These are phyloP conservation scores for Cyphomyrus discorhynchus DNA, from an alignment of 2,113 vertebrate species.

Conservation along the genomic window DNA sequence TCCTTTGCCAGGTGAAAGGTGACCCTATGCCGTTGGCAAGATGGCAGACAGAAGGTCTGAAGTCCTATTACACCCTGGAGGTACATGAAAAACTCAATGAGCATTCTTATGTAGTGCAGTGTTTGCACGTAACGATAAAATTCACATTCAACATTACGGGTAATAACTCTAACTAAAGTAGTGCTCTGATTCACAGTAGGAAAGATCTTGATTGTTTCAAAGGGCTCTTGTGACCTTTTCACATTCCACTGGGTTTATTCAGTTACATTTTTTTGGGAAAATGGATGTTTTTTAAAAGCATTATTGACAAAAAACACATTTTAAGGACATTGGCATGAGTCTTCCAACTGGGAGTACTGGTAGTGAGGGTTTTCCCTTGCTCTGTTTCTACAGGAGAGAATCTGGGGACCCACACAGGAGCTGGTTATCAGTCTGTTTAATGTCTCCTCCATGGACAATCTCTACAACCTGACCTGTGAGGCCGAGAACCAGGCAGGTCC, in stretches of 20 bases:
- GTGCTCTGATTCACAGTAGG: not conserved
- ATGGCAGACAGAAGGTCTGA: conserved; percentile 53
- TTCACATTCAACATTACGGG: not conserved
- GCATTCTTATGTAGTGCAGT: not conserved
- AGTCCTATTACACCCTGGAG: conserved; percentile 44
- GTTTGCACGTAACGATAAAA: not conserved
- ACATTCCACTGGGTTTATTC: not conserved
- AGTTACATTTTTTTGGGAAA: not conserved
- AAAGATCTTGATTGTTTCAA: not conserved
- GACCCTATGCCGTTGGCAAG: conserved; percentile 50
- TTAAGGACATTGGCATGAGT: not conserved
- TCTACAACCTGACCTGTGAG: conserved; percentile 65
- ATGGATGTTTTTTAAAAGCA: not conserved
- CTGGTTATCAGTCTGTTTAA: conserved; percentile 53
- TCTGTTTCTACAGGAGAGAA: conserved; percentile 38
- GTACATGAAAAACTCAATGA: conserved; percentile 33
- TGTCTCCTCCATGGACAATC: conserved; percentile 59
- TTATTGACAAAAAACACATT: not conserved
- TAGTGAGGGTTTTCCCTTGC: not conserved
- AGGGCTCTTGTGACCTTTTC: not conserved
- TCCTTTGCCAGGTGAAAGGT: conserved; percentile 60
- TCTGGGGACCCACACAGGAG: conserved; percentile 44
- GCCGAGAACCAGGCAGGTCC: conserved; percentile 67
- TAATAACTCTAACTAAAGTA: not conserved
- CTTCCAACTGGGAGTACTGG: not conserved